Conservation (phyloP, 2,888 invertebrate species). For the Heliconius ismenius region DNA sequence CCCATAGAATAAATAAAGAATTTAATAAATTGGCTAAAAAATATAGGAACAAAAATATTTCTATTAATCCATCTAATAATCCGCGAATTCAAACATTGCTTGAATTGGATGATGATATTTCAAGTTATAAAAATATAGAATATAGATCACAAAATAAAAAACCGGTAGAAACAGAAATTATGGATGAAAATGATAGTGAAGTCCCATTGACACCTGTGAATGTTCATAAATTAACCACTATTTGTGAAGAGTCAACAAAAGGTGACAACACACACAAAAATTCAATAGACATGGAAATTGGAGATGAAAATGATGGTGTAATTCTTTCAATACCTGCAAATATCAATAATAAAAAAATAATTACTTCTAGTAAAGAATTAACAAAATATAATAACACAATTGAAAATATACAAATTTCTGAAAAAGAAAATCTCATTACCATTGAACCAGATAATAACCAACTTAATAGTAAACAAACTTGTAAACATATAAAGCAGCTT, state of each 20-base stretch:
- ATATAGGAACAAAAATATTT: constrained; percentile 72
- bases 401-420: background rate
- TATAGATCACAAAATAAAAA: too few relatives aligned
- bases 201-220: background rate
- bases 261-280: constrained; percentile 3
- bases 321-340: background rate
- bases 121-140: constrained; percentile 4
- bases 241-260: background rate
- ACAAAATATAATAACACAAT: background rate
- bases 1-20: constrained; percentile 75
- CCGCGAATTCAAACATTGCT: constrained; percentile 48
- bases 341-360: background rate
- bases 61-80: constrained; percentile 73
- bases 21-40: constrained; percentile 70
- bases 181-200: background rate
- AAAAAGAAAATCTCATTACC: background rate
- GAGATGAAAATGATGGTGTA: constrained; percentile 31
- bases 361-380: background rate
- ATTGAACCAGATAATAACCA: background rate
- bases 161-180: background rate
- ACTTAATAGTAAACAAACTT: background rate
- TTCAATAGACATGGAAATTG: background rate
- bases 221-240: background rate
- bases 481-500: background rate
- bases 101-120: background rate